A percentile compares a stretch with the other conserved stretches of the same genome.
Conservation (phyloP, 2,888 invertebrate genomes). For the Trichopoda pennipes region DNA sequence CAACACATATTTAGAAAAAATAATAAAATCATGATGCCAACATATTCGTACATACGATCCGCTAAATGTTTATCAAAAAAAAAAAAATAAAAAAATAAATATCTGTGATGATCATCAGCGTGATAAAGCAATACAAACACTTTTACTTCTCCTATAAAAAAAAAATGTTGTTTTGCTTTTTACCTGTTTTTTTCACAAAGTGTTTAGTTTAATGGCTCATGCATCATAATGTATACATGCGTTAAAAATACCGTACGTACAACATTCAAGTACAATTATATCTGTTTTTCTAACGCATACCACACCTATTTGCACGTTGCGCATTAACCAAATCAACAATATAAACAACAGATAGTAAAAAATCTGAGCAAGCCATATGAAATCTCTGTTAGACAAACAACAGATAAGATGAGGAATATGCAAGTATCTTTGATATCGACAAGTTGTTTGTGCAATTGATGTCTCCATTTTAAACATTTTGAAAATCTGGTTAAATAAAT, state of each 20-base stretch:
- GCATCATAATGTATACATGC: no score
- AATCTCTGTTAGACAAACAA: no score
- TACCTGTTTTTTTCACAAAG: background rate
- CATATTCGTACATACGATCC: background rate
- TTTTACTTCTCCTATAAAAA: background rate
- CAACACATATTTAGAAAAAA: constrained; percentile 6
- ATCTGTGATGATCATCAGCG: constrained; percentile 44
- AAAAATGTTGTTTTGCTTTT: constrained; percentile 25
- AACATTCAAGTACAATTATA: constrained; percentile 47
- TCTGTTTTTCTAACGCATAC: constrained; percentile 22
- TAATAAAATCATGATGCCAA: constrained; percentile 39
- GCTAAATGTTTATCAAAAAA: constrained; percentile 34
- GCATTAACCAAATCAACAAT: constrained; percentile 31
- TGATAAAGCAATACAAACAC: constrained; percentile 30
- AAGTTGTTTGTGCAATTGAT: no score
- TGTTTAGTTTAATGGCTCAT: no score
- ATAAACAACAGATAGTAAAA: background rate
- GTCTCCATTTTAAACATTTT: no score
- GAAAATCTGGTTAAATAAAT: no score
- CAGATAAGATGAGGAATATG: no score
- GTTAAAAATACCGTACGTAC: constrained; percentile 3
- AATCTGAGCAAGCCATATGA: no score
- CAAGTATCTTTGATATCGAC: no score
- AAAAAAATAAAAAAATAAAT: no score
- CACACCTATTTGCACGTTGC: constrained; percentile 65